These are phyloP conservation scores for Solenopsis invicta DNA, from an alignment of 1,140 invertebrate species.

Conservation along the genomic window DNA sequence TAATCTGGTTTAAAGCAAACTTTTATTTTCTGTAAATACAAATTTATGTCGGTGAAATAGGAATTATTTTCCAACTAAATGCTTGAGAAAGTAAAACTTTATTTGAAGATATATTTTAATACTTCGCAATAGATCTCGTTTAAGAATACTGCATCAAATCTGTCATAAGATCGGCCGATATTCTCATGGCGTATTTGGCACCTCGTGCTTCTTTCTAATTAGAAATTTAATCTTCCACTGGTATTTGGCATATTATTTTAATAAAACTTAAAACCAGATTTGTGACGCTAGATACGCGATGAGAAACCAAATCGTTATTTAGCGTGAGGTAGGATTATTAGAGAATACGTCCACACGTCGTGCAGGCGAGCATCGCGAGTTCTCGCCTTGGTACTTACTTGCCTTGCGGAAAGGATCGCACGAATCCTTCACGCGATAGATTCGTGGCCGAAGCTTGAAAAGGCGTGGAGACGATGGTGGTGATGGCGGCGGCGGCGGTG, in stretches of 20 bases:
- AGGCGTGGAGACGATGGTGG: constrained; percentile 52
- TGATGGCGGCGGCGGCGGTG: background rate
- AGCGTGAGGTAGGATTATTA: constrained; percentile 38
- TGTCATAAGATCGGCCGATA: background rate
- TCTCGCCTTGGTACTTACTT: constrained; percentile 74
- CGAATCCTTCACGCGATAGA: constrained; percentile 76
- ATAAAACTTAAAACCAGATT: background rate
- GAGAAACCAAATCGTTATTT: constrained; percentile 34
- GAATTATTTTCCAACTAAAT: background rate
- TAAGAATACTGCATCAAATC: constrained; percentile 9
- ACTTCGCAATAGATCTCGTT: background rate
- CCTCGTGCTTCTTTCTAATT: background rate
- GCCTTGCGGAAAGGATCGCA: constrained; percentile 78
- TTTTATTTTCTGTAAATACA: constrained; percentile 18
- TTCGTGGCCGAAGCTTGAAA: constrained; percentile 69
- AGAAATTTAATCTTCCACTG: background rate
- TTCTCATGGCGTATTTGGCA: constrained; percentile 31
- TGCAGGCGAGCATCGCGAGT: constrained; percentile 65
- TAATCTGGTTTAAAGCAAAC: constrained; percentile 56
- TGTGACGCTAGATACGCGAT: constrained; percentile 16
- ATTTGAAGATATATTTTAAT: background rate
- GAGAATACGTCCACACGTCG: constrained; percentile 65
- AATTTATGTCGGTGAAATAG: constrained; percentile 9
- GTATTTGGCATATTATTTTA: background rate
- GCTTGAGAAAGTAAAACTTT: background rate